Evolutionary conservation across 2,888 invertebrate genomes (phyloP).

Genomic region (Acleris sparsana): DNA sequence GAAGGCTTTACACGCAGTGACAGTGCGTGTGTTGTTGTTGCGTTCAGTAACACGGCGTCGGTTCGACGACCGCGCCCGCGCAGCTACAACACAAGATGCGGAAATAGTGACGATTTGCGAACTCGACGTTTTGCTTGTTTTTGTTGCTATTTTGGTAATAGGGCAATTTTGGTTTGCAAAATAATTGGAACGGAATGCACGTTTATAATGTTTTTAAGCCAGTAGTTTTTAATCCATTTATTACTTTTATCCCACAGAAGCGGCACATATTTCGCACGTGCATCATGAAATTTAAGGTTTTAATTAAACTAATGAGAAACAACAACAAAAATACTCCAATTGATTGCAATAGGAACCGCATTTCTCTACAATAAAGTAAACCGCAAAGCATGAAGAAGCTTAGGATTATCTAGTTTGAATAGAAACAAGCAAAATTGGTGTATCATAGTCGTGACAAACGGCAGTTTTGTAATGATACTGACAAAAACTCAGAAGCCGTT

Average conservation of each 20-base stretch:
- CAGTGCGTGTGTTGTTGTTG: constrained; percentile 63
- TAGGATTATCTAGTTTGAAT: too few species aligned
- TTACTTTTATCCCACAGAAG: too few species aligned
- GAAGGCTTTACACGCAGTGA: constrained; percentile 1
- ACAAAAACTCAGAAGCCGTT: constrained; percentile 7
- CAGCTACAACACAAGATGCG: constrained; percentile 51
- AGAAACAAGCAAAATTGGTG: too few species aligned
- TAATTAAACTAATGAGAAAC: too few species aligned
- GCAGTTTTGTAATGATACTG: not conserved
- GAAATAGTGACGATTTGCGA: constrained; percentile 55
- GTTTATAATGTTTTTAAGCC: not conserved
- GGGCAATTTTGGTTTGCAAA: not conserved
- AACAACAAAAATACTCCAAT: too few species aligned
- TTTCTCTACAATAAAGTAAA: too few species aligned
- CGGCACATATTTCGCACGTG: too few species aligned
- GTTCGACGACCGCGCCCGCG: constrained; percentile 76
- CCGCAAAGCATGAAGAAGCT: too few species aligned
- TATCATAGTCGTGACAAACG: not conserved
- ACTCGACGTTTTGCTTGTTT: constrained; percentile 55
- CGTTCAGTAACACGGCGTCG: constrained; percentile 78
- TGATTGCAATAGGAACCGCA: too few species aligned
- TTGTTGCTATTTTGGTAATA: constrained; percentile 13
- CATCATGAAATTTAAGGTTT: too few species aligned
- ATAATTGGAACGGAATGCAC: not conserved
- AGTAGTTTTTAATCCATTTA: too few species aligned